Evolutionary conservation across 1,140 invertebrate genomes (phyloP).

Genomic region (Chironomus tepperi): DNA sequence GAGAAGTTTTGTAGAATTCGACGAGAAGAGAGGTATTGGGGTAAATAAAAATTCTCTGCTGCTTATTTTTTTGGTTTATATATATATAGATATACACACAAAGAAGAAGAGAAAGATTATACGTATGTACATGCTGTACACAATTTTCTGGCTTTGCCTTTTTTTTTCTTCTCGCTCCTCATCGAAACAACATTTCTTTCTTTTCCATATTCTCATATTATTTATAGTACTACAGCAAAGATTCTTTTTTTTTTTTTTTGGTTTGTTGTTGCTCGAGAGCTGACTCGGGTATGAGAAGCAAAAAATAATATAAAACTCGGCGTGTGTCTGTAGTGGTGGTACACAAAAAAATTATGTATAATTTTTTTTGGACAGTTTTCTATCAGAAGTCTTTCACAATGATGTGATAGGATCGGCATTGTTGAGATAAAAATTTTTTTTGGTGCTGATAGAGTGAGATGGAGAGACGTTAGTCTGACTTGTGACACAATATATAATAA

Average conservation of each 20-base stretch:
- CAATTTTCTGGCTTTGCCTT: no score
- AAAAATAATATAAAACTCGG: no score
- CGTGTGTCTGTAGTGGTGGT: no score
- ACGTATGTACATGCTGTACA: no score
- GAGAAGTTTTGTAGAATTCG: neutral
- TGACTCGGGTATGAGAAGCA: no score
- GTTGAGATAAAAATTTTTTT: neutral
- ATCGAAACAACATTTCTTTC: neutral
- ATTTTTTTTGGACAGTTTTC: slow-evolving; percentile 28
- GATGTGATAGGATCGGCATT: slow-evolving; percentile 25
- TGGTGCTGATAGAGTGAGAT: neutral
- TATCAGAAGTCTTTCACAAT: slow-evolving; percentile 28
- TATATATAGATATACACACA: neutral
- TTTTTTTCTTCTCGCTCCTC: no score
- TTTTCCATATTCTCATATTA: neutral
- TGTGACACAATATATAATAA: neutral
- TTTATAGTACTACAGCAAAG: no score
- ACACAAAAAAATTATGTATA: no score
- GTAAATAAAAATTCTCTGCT: neutral
- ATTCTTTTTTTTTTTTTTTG: no score
- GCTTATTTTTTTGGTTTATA: neutral
- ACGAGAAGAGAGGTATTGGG: neutral
- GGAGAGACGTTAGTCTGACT: neutral
- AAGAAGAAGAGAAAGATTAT: neutral
- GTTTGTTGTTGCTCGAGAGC: no score